Conservation (phyloP, 2,797 vertebrate genomes). For the Nannoperca australis region DNA sequence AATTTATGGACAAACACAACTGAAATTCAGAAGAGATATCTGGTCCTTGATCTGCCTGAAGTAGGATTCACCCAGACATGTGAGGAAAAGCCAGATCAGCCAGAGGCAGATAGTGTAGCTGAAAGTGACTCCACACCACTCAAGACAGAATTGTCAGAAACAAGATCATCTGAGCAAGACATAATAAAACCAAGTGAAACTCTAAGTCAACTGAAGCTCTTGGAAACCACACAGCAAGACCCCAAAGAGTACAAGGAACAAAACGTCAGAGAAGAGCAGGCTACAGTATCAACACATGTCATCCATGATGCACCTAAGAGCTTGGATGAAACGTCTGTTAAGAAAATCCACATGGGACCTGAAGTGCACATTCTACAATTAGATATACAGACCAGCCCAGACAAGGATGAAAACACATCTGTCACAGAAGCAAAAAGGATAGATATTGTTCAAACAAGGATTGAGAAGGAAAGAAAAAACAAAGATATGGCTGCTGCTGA, state of each 20-base stretch:
- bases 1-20: slow-evolving; percentile 36
- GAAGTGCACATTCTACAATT: slow-evolving; percentile 21
- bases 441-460: slow-evolving; percentile 6
- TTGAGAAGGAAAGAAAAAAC: background rate
- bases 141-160: slow-evolving; percentile 13
- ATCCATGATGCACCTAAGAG: background rate
- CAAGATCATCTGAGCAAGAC: slow-evolving; percentile 12
- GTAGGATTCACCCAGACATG: background rate
- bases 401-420: background rate
- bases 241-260: background rate
- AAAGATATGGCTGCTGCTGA: background rate
- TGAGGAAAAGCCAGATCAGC: slow-evolving; percentile 22
- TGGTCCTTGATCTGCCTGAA: slow-evolving; percentile 70
- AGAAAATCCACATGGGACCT: background rate
- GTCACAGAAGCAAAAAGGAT: background rate
- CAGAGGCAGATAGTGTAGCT: background rate
- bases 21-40: slow-evolving; percentile 65
- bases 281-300: background rate
- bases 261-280: background rate
- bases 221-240: slow-evolving; percentile 14
- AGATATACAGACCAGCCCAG: slow-evolving; percentile 15
- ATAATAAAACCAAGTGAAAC: slow-evolving; percentile 2
- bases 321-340: background rate
- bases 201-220: slow-evolving; percentile 8
- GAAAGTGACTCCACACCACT: background rate